Evolutionary conservation across 37 sponge, comb jelly and placozoan species (phyloP).

Genomic region (Mnemiopsis leidyi): DNA sequence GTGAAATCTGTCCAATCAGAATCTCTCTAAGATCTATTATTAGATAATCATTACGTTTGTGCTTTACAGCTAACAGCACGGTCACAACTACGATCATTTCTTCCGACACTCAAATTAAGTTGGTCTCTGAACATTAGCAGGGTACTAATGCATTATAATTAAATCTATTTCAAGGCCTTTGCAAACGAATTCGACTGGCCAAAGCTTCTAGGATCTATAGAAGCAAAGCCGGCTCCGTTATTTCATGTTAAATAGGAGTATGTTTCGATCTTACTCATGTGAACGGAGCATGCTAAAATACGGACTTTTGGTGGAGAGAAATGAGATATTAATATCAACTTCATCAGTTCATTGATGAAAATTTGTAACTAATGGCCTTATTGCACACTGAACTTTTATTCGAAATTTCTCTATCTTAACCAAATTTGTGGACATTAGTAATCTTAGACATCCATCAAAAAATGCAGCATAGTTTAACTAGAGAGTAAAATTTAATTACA

Average conservation of each 20-base stretch:
- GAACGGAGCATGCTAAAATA: too few species aligned
- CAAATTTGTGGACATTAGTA: too few species aligned
- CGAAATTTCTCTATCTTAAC: too few species aligned
- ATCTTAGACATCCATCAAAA: too few species aligned
- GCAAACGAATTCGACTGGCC: background rate
- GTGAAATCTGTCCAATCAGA: background rate
- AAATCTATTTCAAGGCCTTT: background rate
- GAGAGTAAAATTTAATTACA: too few species aligned
- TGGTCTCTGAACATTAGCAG: background rate
- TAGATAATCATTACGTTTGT: background rate
- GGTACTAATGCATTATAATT: background rate
- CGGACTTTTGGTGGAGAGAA: too few species aligned
- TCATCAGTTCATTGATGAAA: too few species aligned
- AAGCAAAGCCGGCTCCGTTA: background rate
- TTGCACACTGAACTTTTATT: too few species aligned
- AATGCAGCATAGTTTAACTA: too few species aligned
- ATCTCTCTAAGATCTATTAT: background rate
- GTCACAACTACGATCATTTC: background rate
- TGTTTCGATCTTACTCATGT: too few species aligned
- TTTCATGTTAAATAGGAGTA: background rate
- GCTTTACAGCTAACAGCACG: background rate
- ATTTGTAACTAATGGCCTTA: too few species aligned
- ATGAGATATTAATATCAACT: too few species aligned
- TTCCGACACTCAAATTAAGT: background rate
- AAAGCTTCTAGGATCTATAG: background rate